A percentile compares a stretch with the other conserved stretches of the same genome.
phyloP scores from a whole-genome alignment of 2,113 vertebrate species.

The Erythrolamprus reginae region DNA sequence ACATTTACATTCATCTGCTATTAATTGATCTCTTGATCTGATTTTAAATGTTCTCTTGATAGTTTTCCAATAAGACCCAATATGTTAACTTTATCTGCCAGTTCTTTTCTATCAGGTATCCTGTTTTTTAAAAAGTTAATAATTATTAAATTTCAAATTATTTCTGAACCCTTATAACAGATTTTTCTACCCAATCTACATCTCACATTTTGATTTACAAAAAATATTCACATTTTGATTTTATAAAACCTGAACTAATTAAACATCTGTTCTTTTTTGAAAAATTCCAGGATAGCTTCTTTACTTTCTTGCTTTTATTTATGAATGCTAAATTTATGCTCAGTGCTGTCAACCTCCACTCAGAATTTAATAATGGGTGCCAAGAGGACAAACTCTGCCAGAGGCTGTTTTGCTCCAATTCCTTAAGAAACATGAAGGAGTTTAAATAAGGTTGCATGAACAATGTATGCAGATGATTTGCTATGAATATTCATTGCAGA shows the following conservation, averaged over 20 bases:
- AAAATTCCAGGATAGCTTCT: not conserved
- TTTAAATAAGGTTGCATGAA: constrained; percentile 16
- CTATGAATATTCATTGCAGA: constrained; percentile 29
- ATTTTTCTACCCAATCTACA: not conserved
- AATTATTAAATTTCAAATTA: not conserved
- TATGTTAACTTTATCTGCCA: not conserved
- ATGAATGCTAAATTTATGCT: constrained; percentile 23
- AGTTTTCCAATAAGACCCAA: not conserved
- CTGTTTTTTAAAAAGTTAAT: not conserved
- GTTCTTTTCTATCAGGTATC: not conserved
- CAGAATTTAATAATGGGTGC: constrained; percentile 27
- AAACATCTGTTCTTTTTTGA: not conserved
- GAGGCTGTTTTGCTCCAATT: constrained; percentile 27
- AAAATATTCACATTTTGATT: not conserved
- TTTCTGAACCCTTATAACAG: not conserved
- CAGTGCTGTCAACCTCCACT: constrained; percentile 19
- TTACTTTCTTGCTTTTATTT: constrained; percentile 12
- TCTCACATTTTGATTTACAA: not conserved
- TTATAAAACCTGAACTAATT: not conserved
- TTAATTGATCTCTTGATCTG: not conserved
- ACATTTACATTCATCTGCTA: not conserved
- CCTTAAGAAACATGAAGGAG: constrained; percentile 12
- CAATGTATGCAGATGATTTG: constrained; percentile 21
- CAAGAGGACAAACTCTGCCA: constrained; percentile 20
- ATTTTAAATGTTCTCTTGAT: not conserved